Evolutionary conservation across 2,888 invertebrate species (phyloP), one percentile per base, ranked within the genome.

Genomic region (Labia minor): DNA sequence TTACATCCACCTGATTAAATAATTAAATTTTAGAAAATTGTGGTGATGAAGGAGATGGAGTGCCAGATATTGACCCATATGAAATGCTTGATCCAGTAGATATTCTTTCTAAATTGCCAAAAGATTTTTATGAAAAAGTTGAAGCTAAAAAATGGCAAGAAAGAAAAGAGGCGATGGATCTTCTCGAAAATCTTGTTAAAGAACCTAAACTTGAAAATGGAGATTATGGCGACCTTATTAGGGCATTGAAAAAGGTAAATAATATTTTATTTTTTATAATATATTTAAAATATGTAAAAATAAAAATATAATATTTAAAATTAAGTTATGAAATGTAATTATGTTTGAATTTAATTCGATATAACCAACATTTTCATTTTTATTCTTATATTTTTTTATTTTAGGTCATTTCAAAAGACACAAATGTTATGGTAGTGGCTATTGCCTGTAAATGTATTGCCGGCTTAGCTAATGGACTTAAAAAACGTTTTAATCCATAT

Each of bases 101-200:
- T 75, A 92, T 99, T 71, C 77, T 98, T 0, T 88, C 92, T 0
- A 92, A 94, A 76, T 78, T 99, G 37, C 95, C 97, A 0, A 93
- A 94, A 79, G 95, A 97, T 77, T 98, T 97, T 77, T 95, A 89
- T 75, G 95, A 96, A 1, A 92, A 95, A 76, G 77, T 92, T 1
- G 95, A 98, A 73, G 92, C 92, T 0, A 96, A 94, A 77, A 97
- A 95, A 75, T 99, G 96, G 99, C 93, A 93, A 75, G 93, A 97
- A 67, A 82, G 99, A 21, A 96, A 95, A 75, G 96, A 97, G 75
- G 89, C 90, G 0, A 77, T 99, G 14, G 97, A 97, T 72, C 81
- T 82, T 0, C 76, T 97, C 11, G 92, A 94, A 71, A 85, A 83
- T 70, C 79, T 95, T 19, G 76, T 92, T 10, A 88, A 90, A 72